phyloP scores from a whole-genome alignment of 2,797 vertebrate species.

The Nannoperca obscura region DNA sequence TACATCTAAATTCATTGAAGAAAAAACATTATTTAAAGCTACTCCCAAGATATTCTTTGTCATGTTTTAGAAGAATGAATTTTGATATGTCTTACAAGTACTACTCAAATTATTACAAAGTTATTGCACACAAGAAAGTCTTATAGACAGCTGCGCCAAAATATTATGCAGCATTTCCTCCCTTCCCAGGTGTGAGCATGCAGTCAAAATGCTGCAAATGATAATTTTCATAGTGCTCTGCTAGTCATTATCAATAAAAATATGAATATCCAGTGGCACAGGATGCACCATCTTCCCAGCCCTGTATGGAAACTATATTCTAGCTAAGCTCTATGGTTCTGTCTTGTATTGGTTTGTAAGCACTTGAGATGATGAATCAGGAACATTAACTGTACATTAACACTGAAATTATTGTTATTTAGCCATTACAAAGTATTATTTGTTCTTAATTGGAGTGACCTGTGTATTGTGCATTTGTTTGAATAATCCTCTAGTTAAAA shows the following conservation, averaged over 20 bases:
- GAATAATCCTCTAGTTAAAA: slow-evolving; percentile 1
- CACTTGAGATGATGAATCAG: neutral
- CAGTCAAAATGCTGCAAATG: neutral
- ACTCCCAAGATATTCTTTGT: too few relatives aligned
- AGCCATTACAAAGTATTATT: neutral
- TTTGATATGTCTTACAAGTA: neutral
- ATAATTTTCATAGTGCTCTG: neutral
- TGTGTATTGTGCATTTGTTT: neutral
- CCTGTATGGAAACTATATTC: neutral
- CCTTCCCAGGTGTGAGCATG: neutral
- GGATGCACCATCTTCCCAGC: neutral
- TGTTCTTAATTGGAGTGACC: neutral
- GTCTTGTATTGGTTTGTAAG: neutral
- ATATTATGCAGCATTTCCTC: neutral
- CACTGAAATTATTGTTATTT: neutral
- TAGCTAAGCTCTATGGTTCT: neutral
- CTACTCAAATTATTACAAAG: neutral
- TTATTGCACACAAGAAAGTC: neutral
- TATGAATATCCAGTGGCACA: neutral
- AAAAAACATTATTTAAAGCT: neutral
- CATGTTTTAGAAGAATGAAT: neutral
- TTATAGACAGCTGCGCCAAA: neutral
- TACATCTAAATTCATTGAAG: too few relatives aligned
- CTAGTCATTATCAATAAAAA: neutral
- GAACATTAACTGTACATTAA: neutral